These are phyloP conservation scores for Furnarius figulus DNA, from an alignment of 2,113 vertebrate species.

Conservation along the genomic window DNA sequence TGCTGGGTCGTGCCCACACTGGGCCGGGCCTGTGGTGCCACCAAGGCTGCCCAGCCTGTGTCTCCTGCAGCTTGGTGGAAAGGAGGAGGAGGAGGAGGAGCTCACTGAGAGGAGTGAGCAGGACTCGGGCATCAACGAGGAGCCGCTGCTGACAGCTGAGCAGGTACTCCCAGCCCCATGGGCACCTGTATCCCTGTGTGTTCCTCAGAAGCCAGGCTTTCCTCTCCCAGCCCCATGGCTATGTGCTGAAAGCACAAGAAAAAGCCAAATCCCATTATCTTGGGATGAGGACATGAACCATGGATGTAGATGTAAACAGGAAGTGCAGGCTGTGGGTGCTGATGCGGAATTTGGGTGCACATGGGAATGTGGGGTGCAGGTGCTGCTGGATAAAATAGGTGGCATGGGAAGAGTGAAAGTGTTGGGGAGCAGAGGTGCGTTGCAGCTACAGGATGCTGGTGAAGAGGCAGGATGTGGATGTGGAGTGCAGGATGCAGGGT, in stretches of 20 bases:
- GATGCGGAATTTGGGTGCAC: fast-evolving
- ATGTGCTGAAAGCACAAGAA: background rate
- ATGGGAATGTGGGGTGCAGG: fast-evolving
- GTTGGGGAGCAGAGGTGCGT: fast-evolving
- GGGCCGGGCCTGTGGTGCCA: background rate
- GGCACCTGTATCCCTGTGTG: background rate
- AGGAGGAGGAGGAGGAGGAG: slow-evolving; percentile 50
- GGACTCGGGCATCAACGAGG: slow-evolving; percentile 59
- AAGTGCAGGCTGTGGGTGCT: background rate
- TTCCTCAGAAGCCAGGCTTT: background rate
- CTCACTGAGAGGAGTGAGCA: slow-evolving; percentile 63
- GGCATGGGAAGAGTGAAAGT: fast-evolving
- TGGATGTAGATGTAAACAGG: background rate
- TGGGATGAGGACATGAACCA: background rate
- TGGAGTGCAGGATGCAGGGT: background rate
- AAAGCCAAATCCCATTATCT: background rate
- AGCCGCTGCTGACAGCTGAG: slow-evolving; percentile 56
- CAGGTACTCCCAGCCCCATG: background rate
- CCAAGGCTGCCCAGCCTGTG: background rate
- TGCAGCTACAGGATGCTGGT: background rate
- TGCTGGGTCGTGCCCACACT: background rate
- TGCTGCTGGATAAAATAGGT: background rate
- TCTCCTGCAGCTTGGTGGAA: slow-evolving; percentile 45
- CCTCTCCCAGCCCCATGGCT: background rate
- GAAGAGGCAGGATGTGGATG: background rate